Percentiles rank a stretch among this genome's conserved stretches.
phyloP scores from a whole-genome alignment of 1,140 invertebrate species.

The Zaprionus camerounensis region DNA sequence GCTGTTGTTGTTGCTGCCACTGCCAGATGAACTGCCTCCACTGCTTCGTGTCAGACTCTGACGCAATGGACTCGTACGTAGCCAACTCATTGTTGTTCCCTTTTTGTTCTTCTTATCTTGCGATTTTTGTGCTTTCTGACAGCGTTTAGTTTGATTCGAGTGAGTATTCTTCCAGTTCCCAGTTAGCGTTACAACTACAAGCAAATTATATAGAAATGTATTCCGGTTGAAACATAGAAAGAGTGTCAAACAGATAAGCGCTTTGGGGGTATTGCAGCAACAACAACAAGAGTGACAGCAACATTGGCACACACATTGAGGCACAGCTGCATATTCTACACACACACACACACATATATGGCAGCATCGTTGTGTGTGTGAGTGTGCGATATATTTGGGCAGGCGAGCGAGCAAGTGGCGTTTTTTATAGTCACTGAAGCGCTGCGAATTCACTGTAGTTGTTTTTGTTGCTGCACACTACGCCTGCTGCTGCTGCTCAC shows the following conservation, averaged over 20 bases:
- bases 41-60: conserved; percentile 86
- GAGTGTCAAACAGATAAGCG: conserved; percentile 46
- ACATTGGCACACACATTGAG: conserved; percentile 44
- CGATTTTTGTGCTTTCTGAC: conserved; percentile 62
- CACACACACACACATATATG: not conserved
- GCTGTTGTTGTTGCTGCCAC: conserved; percentile 57
- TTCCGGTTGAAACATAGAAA: conserved; percentile 52
- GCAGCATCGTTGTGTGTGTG: conserved; percentile 1
- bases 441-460: conserved; percentile 34
- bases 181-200: conserved; percentile 27
- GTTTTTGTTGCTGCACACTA: conserved; percentile 34
- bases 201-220: conserved; percentile 18
- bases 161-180: conserved; percentile 57
- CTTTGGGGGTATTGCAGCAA: conserved; percentile 13
- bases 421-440: conserved; percentile 51
- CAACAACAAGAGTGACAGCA: conserved; percentile 35
- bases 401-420: conserved; percentile 41
- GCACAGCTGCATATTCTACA: conserved; percentile 32
- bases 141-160: conserved; percentile 26
- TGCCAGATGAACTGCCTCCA: conserved; percentile 53
- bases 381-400: conserved; percentile 39
- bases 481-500: conserved; percentile 58
- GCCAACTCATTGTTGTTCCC: conserved; percentile 87
- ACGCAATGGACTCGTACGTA: conserved; percentile 87
- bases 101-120: conserved; percentile 47